These are phyloP conservation scores for Paramormyrops kingsleyae DNA, from an alignment of 2,113 vertebrate species.

Conservation along the genomic window DNA sequence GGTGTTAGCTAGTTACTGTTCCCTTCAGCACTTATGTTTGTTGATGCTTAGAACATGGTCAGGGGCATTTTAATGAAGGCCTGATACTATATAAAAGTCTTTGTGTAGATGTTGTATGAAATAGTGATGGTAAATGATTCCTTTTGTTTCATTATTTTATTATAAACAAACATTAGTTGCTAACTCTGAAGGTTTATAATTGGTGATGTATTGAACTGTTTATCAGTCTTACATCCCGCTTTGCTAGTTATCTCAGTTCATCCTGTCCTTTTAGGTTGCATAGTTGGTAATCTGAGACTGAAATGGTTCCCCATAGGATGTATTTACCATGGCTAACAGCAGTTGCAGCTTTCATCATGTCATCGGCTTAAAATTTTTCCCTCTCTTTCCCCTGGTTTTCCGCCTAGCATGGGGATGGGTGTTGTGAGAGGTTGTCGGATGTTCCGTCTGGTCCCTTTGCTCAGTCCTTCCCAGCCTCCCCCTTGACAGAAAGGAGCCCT, in stretches of 20 bases:
- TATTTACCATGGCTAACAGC: constrained; percentile 19
- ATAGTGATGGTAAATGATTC: neutral
- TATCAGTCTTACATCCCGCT: neutral
- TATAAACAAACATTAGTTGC: neutral
- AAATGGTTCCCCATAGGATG: constrained; percentile 4
- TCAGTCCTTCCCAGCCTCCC: constrained; percentile 11
- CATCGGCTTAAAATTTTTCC: constrained; percentile 28
- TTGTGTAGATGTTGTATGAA: neutral
- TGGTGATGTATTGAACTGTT: neutral
- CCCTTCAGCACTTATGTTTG: neutral
- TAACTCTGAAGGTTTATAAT: neutral
- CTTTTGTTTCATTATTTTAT: neutral
- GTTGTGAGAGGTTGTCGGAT: constrained; percentile 27
- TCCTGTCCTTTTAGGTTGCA: neutral
- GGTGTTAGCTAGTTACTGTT: neutral
- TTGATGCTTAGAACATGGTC: neutral
- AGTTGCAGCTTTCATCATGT: constrained; percentile 11
- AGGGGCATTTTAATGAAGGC: neutral
- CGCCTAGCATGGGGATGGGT: neutral
- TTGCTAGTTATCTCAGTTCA: neutral
- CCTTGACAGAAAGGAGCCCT: constrained; percentile 38
- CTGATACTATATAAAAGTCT: neutral
- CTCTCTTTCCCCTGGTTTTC: constrained; percentile 10
- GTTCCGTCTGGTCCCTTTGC: constrained; percentile 22
- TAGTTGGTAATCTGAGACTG: constrained; percentile 6